Conservation (phyloP, 1,140 invertebrate species). For the Plutomurus gul region DNA sequence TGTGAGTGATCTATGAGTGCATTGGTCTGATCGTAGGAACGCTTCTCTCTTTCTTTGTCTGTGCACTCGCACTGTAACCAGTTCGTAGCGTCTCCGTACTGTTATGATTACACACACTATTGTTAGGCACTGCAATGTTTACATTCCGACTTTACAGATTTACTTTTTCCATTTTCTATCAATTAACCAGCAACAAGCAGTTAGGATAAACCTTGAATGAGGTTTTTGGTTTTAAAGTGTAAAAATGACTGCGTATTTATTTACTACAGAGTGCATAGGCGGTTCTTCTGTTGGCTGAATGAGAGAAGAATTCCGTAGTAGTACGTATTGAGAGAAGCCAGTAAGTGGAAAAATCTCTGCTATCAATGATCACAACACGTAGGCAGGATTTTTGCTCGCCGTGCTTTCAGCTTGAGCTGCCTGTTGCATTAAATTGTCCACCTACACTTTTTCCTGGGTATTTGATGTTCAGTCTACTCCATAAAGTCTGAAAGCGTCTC, state of each 20-base stretch:
- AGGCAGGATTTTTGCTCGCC: background rate
- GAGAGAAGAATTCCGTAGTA: too few relatives aligned
- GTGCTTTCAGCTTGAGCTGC: background rate
- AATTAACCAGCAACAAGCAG: background rate
- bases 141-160: background rate
- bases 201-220: background rate
- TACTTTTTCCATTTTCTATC: background rate
- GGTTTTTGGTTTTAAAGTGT: slow-evolving; percentile 5
- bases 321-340: background rate
- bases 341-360: background rate
- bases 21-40: background rate
- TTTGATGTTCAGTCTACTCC: background rate
- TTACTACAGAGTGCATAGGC: too few relatives aligned
- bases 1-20: background rate
- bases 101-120: too few relatives aligned
- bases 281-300: too few relatives aligned
- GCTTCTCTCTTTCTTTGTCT: slow-evolving; percentile 8
- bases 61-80: too few relatives aligned
- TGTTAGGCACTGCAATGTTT: background rate
- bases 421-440: slow-evolving; percentile 3
- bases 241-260: too few relatives aligned
- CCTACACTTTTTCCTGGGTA: slow-evolving; percentile 8
- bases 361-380: slow-evolving; percentile 8
- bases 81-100: too few relatives aligned
- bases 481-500: background rate